Percentiles rank a stretch among this genome's conserved stretches.
Conservation (phyloP, 2,113 vertebrate species). For the Herpetotheres cachinnans region DNA sequence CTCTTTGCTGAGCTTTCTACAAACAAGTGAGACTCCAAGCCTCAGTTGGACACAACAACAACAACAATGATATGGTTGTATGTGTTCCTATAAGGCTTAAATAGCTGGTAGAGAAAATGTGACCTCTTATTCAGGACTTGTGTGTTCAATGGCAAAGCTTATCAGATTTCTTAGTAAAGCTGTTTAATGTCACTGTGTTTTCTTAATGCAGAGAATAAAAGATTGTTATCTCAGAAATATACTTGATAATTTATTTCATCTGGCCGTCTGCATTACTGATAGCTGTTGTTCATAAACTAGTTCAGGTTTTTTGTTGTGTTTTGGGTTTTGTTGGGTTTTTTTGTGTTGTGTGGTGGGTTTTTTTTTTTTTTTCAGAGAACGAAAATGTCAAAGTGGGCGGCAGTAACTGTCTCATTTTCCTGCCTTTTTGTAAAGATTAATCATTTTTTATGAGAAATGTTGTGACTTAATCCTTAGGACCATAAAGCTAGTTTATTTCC, state of each 20-base stretch:
- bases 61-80: neutral
- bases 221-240: constrained; percentile 68
- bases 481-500: constrained; percentile 63
- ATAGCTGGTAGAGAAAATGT: constrained; percentile 12
- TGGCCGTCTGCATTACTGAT: constrained; percentile 22
- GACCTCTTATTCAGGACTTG: constrained; percentile 24
- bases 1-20: neutral
- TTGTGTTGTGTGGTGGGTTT: neutral
- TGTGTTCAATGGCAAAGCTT: constrained; percentile 59
- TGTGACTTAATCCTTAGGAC: constrained; percentile 66
- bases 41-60: neutral
- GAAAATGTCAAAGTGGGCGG: constrained; percentile 78
- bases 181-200: constrained; percentile 67
- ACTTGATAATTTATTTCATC: constrained; percentile 39
- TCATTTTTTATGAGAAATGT: constrained; percentile 74
- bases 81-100: constrained; percentile 2
- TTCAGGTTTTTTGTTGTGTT: constrained; percentile 19
- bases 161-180: constrained; percentile 78
- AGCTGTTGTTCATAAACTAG: constrained; percentile 60
- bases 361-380: constrained; percentile 70
- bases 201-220: constrained; percentile 49
- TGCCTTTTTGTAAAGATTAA: constrained; percentile 76
- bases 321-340: neutral
- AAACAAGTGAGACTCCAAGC: neutral
- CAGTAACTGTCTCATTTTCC: constrained; percentile 67